Base-by-base conservation (phyloP, 1,140 invertebrate species). In the Chelonus insularis region DNA sequence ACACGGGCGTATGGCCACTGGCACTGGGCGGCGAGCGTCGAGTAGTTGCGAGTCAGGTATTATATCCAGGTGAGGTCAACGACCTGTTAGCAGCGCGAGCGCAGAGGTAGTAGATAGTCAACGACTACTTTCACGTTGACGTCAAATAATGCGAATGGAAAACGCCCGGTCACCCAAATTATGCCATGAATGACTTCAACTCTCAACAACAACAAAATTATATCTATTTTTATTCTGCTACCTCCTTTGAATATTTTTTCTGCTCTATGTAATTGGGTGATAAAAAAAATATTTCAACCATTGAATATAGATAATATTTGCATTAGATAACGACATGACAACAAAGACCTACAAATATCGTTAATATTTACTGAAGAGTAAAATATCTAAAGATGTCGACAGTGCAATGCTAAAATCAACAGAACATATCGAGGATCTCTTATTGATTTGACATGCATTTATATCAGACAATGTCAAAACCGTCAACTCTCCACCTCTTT, bases 21-120 rank as follows among this genome's bases (percentile, higher is more conserved):
- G 48, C 50, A 54, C 50, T 60, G 51, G 50, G 51, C 50, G 58
- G 29, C 25, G 48, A 45, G 41, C 18, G 21, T 54, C 61, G 34
- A 51, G 60, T 54, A 47, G 23, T 36, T 41, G 41, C 37, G 18
- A 56, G 60, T 56, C 60, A 62, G 60, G 63, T 57, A 60, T 72
- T 71, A 67, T 65, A 67, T 72, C 70, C 65, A 66, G 70, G 67
- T 66, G 68, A 54, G 70, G 70, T 70, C 70, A 66, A 65, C 57
- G 70, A 72, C 67, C 68, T 57, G 64, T 47, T 64, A 43, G 51
- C 20, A 41, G 52, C 50, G 50, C 57, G 41, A 50, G 25, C 37
- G 59, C 39, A 39, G 23, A 51, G 37, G 50, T 20, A 29, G 50
- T n/a, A 23, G 61, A 37, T 51, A 64, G 61, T 43, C 29, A 51